Conservation (phyloP, 1,140 invertebrate genomes). For the Conus betulinus region DNA sequence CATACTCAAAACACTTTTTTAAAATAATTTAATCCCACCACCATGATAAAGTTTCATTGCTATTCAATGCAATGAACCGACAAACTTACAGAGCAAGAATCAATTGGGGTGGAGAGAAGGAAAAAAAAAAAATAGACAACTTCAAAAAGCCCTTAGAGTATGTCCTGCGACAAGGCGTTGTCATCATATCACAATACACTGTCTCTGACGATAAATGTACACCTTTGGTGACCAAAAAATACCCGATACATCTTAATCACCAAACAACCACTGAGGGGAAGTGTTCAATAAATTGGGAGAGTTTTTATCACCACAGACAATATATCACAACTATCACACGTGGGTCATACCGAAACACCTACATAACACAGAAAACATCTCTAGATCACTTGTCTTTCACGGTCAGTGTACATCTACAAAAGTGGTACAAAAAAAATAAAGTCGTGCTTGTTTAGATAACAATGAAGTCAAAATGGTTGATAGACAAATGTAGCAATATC, state of each 20-base stretch:
- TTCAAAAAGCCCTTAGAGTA: background rate
- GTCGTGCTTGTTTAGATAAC: background rate
- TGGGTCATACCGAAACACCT: slow-evolving; percentile 1
- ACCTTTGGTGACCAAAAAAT: background rate
- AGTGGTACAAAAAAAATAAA: background rate
- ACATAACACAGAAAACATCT: background rate
- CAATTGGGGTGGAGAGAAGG: background rate
- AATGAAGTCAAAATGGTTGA: background rate
- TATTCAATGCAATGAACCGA: background rate
- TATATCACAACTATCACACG: background rate
- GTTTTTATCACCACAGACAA: slow-evolving; percentile 1
- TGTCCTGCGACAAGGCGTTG: background rate
- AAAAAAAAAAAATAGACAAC: background rate
- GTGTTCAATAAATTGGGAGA: background rate
- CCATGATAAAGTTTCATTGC: background rate
- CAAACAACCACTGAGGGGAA: background rate
- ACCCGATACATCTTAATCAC: background rate
- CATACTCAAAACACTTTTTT: background rate
- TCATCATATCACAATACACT: background rate
- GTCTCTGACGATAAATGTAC: background rate
- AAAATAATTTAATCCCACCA: background rate
- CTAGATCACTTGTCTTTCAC: background rate
- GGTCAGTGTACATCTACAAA: background rate
- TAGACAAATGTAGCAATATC: background rate
- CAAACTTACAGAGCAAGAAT: background rate